Base-by-base conservation (phyloP, 2,797 vertebrate species). In the Vireo griseus region DNA sequence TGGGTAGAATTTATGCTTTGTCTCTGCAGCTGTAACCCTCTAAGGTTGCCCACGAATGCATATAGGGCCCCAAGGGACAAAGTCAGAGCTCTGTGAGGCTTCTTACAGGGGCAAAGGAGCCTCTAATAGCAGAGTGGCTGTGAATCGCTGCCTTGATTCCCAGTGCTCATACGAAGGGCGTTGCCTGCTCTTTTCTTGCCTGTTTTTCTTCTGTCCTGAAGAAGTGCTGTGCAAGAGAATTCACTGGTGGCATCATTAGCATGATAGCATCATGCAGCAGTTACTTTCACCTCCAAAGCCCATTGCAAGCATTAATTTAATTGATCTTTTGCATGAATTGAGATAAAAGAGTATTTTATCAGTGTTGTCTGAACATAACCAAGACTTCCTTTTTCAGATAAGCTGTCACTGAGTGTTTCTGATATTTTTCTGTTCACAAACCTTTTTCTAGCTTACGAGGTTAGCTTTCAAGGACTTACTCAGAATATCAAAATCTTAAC, bases 101-200 rank as follows among this genome's bases (percentile, higher is more conserved):
- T 47, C 9, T 10, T 17, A 21, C 3, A 1, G 13, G 0, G 1
- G 4, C 4, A n/a, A 0, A 4, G 47, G 12, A 50, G 10, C 4
- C 28, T 14, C 44, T 40, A 15, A 35, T 1, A 44, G 29, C 33
- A 79, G 42, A 39, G 24, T 40, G 20, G 3, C 15, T 91, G 29
- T 58, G 25, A n/a, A 61, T 47, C 14, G 5, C 37, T 72, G n/a
- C 26, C 26, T 66, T 62, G 19, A 13, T 33, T 61, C 39, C 40
- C 8, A 0, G 21, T 2, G 1, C 8, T 72, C 48, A 33, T 37
- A 13, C 0, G 0, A 33, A 54, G 16, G 4, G 9, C 16, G 1
- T 4, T 78, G 13, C 13, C 13, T 73, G 47, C 24, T 51, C 47
- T 78, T 55, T 72, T 61, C 42, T 40, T 7, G 0, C 1, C 8